A percentile compares a stretch with the other conserved stretches of the same genome.
phyloP scores from a whole-genome alignment of 2,797 vertebrate species.

The Uromys caudimaculatus region DNA sequence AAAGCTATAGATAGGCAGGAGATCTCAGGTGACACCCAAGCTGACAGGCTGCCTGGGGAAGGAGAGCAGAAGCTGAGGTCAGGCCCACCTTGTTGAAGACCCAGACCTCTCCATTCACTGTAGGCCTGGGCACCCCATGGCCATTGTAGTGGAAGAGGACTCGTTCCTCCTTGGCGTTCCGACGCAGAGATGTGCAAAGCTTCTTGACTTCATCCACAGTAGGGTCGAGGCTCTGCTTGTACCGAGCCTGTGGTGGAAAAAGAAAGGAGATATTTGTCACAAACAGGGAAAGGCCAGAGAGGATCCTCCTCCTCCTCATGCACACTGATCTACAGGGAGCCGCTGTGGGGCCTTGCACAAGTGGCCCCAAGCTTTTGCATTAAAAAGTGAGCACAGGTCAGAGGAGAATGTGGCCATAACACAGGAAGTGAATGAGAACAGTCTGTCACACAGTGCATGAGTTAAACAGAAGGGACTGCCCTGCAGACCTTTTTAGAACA shows the following conservation, averaged over 20 bases:
- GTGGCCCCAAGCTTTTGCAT: background rate
- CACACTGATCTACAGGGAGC: rapidly evolving
- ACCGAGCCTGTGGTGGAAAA: constrained; percentile 91
- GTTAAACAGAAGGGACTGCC: background rate
- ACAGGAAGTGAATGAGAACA: rapidly evolving
- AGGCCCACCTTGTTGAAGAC: constrained; percentile 97
- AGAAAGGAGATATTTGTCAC: background rate
- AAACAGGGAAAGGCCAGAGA: background rate
- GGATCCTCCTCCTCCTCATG: background rate
- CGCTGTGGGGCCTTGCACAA: background rate
- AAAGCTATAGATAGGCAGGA: background rate
- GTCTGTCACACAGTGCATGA: rapidly evolving
- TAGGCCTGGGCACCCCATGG: constrained; percentile 97
- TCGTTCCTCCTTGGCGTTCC: constrained; percentile 98
- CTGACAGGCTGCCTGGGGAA: background rate
- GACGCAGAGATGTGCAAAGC: constrained; percentile 95
- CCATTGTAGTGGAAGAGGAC: constrained; percentile 99
- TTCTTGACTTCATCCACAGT: constrained; percentile 99
- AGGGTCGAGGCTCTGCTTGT: constrained; percentile 98
- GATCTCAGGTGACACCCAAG: background rate
- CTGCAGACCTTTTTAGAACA: background rate
- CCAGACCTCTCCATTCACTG: constrained; percentile 99
- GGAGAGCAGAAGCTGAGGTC: rapidly evolving
- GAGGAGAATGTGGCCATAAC: too few relatives aligned
- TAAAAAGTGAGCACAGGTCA: background rate